Evolutionary conservation across 2,113 vertebrate species (phyloP), one percentile per base, ranked within the genome.

Genomic region (Hystrix brachyura): DNA sequence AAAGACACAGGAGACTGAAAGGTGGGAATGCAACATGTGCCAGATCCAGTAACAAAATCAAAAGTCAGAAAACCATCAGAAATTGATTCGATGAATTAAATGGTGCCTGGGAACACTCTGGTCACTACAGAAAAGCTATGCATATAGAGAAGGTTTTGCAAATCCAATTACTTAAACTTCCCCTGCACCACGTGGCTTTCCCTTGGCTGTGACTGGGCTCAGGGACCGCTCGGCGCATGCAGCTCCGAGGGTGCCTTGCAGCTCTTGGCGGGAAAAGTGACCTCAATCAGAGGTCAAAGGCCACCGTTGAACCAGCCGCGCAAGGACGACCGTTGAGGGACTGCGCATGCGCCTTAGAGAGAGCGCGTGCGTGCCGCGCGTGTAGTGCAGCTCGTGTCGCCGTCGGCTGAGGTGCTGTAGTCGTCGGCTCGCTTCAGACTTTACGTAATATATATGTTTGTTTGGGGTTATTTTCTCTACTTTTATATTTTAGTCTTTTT

Each of bases 211-310:
- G 27, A 19, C 0, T 0, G 3, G 23, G 25, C 7, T 3, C 10
- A 1, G 0, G 4, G 1, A 0, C 7, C 4, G 3, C 13, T 7
- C 12, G 0, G 3, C 0, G 0, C 0, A 18, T 3, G 3, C 9
- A 7, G 6, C 69, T 97, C 93, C 98, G 94, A 4, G 89, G 53
- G 0, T 1, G 53, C 97, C 21, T 76, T 62, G 97, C 85, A 15
- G 46, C 82, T 59, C 27, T 76, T n/a, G 91, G 96, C 96, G 91
- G 97, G 97, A 87, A 97, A 55, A 1, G 11, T 0, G n/a, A 25
- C 71, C 27, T 11, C 5, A 1, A 5, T 13, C 0, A 0, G 0
- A 34, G 60, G 91, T 69, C 76, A 76, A 79, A 29, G 38, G 48
- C 15, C 14, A 3, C 25, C 1, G 71, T 51, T 38, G 51, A 3